Percentiles rank a stretch among this genome's conserved stretches.
Evolutionary conservation across 37 sponge, comb jelly and placozoan species (phyloP).

Genomic region (Spongia lamella): DNA sequence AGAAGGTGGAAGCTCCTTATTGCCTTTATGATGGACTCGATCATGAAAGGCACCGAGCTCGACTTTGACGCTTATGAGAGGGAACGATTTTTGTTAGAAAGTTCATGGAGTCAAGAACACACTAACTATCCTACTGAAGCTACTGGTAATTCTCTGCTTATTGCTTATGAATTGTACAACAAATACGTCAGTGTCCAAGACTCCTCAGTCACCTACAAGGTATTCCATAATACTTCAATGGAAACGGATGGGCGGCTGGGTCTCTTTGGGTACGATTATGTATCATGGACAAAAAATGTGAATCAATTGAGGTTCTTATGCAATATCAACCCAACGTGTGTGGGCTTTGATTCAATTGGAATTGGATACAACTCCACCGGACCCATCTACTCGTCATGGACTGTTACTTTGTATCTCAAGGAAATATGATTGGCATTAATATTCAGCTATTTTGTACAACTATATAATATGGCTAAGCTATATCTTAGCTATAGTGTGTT

Average conservation of each 20-base stretch:
- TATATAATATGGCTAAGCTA: too few relatives aligned
- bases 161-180: conserved; percentile 19
- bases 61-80: conserved; percentile 29
- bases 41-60: conserved; percentile 1
- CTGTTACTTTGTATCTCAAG: too few relatives aligned
- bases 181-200: conserved; percentile 32
- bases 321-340: conserved; percentile 43
- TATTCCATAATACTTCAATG: conserved; percentile 10
- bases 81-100: conserved; percentile 9
- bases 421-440: too few relatives aligned
- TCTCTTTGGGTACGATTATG: background rate
- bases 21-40: background rate
- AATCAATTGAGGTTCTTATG: conserved; percentile 50
- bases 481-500: too few relatives aligned
- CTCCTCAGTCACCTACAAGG: background rate
- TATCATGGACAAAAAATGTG: conserved; percentile 20
- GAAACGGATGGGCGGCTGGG: conserved; percentile 1
- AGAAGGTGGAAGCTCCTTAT: conserved; percentile 56
- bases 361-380: too few relatives aligned
- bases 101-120: conserved; percentile 1
- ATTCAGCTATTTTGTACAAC: too few relatives aligned
- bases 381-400: too few relatives aligned
- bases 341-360: conserved; percentile 41
- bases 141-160: conserved; percentile 26
- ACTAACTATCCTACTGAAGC: conserved; percentile 41